Evolutionary conservation across 2,888 invertebrate species (phyloP), one percentile per base, ranked within the genome.

Genomic region (Tridacna crocea): DNA sequence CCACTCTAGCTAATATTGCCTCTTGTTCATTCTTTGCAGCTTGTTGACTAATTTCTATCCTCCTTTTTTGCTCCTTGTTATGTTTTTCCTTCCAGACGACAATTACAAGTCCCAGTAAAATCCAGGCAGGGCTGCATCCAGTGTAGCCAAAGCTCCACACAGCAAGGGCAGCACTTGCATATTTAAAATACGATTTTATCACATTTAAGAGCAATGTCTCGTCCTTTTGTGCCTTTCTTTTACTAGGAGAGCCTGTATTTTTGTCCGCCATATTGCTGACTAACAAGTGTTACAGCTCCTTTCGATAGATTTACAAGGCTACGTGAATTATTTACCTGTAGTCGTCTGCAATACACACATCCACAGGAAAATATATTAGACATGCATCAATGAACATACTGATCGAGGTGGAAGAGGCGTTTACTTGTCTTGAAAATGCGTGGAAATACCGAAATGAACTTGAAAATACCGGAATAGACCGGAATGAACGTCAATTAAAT

Each of bases 1-100:
- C 97, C 75, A 99, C 96, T 92, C 97, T 96, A 4, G 97, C 98
- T 85, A 97, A 95, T 84, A 99, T 97, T 55, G 98, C 96, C 90
- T 97, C 97, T 94, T 97, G 97, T 94, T 99, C 98, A 74, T 97
- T 97, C 0, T 97, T 87, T 19, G 92, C 91, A 55, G 92, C 92
- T n/a, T 90, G 89, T 76, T 91, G 91, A 10, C 93, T 96, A 88
- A 96, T 97, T 80, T 96, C 96, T 91, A 96, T 96, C 85, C 96
- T 96, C 96, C 96, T 96, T 94, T 97, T 97, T 91, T 97, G 97
- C 73, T 97, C 96, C 88, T 90, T 91, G 11, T 86, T 88, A 72
- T 91, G 91, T 79, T 92, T 91, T 66, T 92, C 91, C 80, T 93
- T 93, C 91, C 97, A 95, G 77, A 97, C 97, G 8, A 97, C 96